Evolutionary conservation across 2,888 invertebrate genomes (phyloP), one percentile per base, ranked within the genome.

Genomic region (Terebella lapidaria): DNA sequence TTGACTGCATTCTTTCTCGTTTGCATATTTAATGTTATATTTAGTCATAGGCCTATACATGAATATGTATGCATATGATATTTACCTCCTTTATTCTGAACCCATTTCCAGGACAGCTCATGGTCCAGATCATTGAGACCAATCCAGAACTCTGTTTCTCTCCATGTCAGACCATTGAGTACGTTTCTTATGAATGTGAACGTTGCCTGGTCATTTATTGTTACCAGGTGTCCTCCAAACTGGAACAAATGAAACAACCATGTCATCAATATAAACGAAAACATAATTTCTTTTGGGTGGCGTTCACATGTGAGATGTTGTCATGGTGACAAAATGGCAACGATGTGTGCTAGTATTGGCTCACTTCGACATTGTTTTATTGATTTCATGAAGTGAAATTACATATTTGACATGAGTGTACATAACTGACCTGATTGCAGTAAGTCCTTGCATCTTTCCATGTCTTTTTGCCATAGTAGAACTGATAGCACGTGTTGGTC

Each of bases 141-240:
- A 20, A 76, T 72, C 77, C 77, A 77, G 22, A 75, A 63, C 2
- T 73, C 73, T 51, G 73, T 71, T 28, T 66, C 69, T 1, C 58
- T 60, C 72, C 74, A 74, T 15, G 49, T 5, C 15, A 49, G 22
- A 5, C n/a, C 10, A 22, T 49, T 49, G 5, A 49, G 22, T 5
- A 22, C 22, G 5, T 15, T n/a, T 15, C 49, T 15, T 5, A 49
- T 49, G 49, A 49, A 49, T 15, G 10, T 24, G 24, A 49, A n/a
- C 5, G 49, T 49, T n/a, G 15, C 18, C 22, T 5, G 49, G 24
- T 49, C 49, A 22, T 49, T 22, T 5, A 49, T 5, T 22, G 5
- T 49, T 5, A 22, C 49, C 5, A 49, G 49, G 5, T 22, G 10
- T n/a, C 49, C 49, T n/a, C 49, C 49, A n/a, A 20, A 22, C 49